A percentile compares a stretch with the other conserved stretches of the same genome.
These are phyloP conservation scores for Myiotriccus ornatus DNA, from an alignment of 2,797 vertebrate genomes.

Conservation along the genomic window DNA sequence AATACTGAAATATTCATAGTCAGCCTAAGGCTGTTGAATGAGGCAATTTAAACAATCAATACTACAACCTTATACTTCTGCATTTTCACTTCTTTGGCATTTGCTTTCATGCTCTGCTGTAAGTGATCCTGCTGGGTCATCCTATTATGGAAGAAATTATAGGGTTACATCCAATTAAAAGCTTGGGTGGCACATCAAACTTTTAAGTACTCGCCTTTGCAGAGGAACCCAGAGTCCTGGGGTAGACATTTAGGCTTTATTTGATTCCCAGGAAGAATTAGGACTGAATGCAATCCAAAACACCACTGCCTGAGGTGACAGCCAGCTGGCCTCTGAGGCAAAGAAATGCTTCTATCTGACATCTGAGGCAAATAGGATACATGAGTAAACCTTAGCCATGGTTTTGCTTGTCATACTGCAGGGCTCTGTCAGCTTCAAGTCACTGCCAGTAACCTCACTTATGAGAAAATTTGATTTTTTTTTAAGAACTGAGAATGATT, in stretches of 20 bases:
- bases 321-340: not conserved
- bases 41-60: conserved; percentile 49
- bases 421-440: not conserved
- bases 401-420: not conserved
- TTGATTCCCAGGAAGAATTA: not conserved
- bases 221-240: not conserved
- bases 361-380: not conserved
- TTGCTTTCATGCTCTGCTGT: conserved; percentile 15
- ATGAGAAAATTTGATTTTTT: not conserved
- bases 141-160: not conserved
- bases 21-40: conserved; percentile 25
- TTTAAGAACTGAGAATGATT: not conserved
- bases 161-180: not conserved
- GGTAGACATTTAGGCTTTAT: not conserved
- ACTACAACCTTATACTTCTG: not conserved
- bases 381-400: not conserved
- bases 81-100: conserved; percentile 17
- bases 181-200: not conserved
- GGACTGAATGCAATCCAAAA: not conserved
- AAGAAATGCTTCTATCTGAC: not conserved
- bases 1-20: conserved; percentile 53
- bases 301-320: not conserved
- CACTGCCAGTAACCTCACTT: not conserved
- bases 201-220: not conserved
- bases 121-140: conserved; percentile 50